A percentile compares a stretch with the other conserved stretches of the same genome.
phyloP scores from a whole-genome alignment of 2,888 invertebrate species.

The Cyrtodaria siliqua region DNA sequence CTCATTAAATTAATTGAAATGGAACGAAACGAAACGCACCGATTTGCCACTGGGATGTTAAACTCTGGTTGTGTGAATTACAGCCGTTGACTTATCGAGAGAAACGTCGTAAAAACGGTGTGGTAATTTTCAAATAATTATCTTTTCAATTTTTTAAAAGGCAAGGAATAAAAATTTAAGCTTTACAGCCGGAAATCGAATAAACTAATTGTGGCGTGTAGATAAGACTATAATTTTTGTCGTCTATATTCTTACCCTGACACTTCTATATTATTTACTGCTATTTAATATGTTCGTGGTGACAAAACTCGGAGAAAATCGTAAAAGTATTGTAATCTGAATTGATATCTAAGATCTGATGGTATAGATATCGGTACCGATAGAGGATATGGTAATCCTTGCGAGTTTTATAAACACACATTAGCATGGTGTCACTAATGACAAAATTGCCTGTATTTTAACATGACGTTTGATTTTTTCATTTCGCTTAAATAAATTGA shows the following conservation, averaged over 20 bases:
- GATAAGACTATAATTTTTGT: slow-evolving; percentile 28
- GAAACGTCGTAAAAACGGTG: slow-evolving; percentile 18
- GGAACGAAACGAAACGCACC: slow-evolving; percentile 31
- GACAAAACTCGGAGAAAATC: slow-evolving; percentile 46
- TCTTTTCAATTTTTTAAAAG: slow-evolving; percentile 40
- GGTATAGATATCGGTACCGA: neutral
- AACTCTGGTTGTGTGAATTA: slow-evolving; percentile 7
- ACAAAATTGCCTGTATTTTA: slow-evolving; percentile 22
- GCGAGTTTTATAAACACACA: neutral
- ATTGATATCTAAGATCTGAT: slow-evolving; percentile 9
- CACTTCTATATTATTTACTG: slow-evolving; percentile 53
- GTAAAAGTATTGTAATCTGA: slow-evolving; percentile 46
- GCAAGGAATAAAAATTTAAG: slow-evolving; percentile 42
- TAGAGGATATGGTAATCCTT: neutral
- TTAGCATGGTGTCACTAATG: slow-evolving; percentile 36
- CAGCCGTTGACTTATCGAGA: slow-evolving; percentile 22
- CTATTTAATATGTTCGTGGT: slow-evolving; percentile 50
- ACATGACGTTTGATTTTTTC: neutral
- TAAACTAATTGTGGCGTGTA: slow-evolving; percentile 34
- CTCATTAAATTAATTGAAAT: slow-evolving; percentile 55
- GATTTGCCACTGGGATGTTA: slow-evolving; percentile 22
- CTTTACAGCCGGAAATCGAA: slow-evolving; percentile 47
- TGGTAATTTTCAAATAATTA: slow-evolving; percentile 56
- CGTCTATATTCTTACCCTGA: slow-evolving; percentile 31
- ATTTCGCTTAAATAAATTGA: no score